Base-by-base conservation (phyloP, 2,888 invertebrate species). In the Melinopterus prodromus region DNA sequence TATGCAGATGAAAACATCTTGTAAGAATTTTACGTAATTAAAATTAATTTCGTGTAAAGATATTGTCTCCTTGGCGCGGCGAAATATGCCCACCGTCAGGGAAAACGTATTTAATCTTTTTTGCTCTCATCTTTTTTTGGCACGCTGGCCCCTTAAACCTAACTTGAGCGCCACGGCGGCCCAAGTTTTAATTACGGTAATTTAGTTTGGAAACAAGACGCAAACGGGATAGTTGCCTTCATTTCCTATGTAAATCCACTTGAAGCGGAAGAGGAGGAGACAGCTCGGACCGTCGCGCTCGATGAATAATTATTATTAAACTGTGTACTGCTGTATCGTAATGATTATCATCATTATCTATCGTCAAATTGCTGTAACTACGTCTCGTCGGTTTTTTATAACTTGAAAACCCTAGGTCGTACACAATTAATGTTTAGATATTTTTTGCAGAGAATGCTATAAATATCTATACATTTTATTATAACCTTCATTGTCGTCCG, bases 1-100 rank as follows among this genome's bases (percentile, higher is more conserved):
- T 53, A 53, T 53, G 53, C 53, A 53, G 53, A 53, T 53, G 53
- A 53, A 53, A 53, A 53, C 53, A 53, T 53, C 53, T 53, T 53
- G 53, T 53, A 53, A 53, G 53, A 53, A 53, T 53, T 12, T 6
- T 9, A 2, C 53, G 53, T 53, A 53, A 53, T 53, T 53, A 53
- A 53, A 53, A 53, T 53, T 53, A 53, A 53, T 53, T 53, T 53
- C 5, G 53, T 53, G 53, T 53, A 53, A 53, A 53, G 53, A 53
- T 53, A 53, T 53, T 53, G 53, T 53, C 53, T 53, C 53, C 9
- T 12, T 12, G 53, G 53, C 53, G 5, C 53, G 5, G 53, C 7
- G 53, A 53, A 53, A 53, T 53, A 53, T 12, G 12, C 53, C 53
- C 53, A 53, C 7, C 53, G 53, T 53, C 53, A 12, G 53, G 9